Evolutionary conservation across 1,140 invertebrate genomes (phyloP), one percentile per base, ranked within the genome.

Genomic region (Penaeus japonicus): DNA sequence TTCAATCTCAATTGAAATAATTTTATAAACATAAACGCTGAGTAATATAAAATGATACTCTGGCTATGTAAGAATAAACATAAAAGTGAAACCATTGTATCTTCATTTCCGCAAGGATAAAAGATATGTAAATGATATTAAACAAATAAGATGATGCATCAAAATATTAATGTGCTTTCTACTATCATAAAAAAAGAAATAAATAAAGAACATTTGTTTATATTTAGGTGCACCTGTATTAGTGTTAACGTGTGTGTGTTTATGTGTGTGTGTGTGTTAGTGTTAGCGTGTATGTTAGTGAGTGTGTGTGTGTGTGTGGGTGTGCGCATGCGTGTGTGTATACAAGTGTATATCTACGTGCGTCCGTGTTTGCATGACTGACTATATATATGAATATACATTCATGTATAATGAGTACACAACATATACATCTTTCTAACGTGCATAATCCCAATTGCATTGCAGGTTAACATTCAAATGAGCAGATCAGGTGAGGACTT

Each of bases 401-500:
- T 84, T 30, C 18, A 53, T 84, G n/a, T 57, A 22, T 59, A 12
- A 0, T 30, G 32, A 4, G 17, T 27, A 7, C 27, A 5, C 62
- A 20, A 24, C 32, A 65, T 7, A 24, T 7, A n/a, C 22, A 73
- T 5, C 18, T 0, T 53, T 18, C 12, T 18, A 32, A 24, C 62
- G n/a, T 12, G n/a, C 30, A 12, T 30, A 70, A 15, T 70, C 62
- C 35, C n/a, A 0, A 18, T 55, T 18, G 20, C 24, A 73, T 92
- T 93, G 73, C 91, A 96, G 95, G 95, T 96, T 0, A 95, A 94
- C 92, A 93, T 96, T 78, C 94, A 95, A 91, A 94, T 95, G 92
- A 95, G 95, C 91, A 95, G 95, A 91, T 95, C 95, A 59, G 94
- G 95, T 53, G 96, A 97, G 91, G 94, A 95, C 91, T 93, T 97